Base-by-base conservation (phyloP, 2,888 invertebrate species). In the Crepidodera aurea region DNA sequence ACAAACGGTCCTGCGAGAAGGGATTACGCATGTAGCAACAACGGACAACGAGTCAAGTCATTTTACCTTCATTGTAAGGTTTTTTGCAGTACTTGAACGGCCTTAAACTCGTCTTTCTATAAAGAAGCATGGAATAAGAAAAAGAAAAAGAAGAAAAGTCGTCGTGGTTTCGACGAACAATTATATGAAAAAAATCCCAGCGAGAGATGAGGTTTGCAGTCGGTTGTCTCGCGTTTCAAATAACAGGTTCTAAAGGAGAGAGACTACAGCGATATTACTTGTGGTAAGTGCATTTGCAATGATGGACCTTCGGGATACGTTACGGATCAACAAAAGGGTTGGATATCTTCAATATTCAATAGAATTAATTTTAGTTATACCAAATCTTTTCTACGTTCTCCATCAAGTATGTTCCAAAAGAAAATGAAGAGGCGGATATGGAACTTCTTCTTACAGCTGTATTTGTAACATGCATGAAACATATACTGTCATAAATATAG, bases 171-270 rank as follows among this genome's bases (percentile, higher is more conserved):
- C 65, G 61, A 48, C 57, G 66, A 64, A 64, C 64, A 64, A 66
- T 66, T 64, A 64, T 60, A 64, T 62, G 60, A 64, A 64, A 66
- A 65, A 67, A 64, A 58, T 66, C 58, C 29, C 54, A 40, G 61
- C 54, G 27, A 60, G 27, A 60, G 64, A 60, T 60, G 62, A 67
- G 62, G 64, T 60, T 62, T 57, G 64, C 56, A 56, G 64, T 62
- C 56, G 60, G 60, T 60, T 58, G 66, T 58, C 66, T 66, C 66
- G 63, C 57, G 63, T 63, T 63, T 60, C 54, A 61, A 61, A 66
- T 66, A 67, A 67, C 67, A 62, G 67, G 67, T 67, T 67, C 62
- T 62, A 34, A 44, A 48, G 50, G 60, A 59, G 64, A 60, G 60
- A 60, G 62, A 56, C 64, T 62, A 60, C 64, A 60, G 51, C 64